These are phyloP conservation scores for Ammospiza nelsoni DNA, from an alignment of 2,113 vertebrate genomes.

Conservation along the genomic window DNA sequence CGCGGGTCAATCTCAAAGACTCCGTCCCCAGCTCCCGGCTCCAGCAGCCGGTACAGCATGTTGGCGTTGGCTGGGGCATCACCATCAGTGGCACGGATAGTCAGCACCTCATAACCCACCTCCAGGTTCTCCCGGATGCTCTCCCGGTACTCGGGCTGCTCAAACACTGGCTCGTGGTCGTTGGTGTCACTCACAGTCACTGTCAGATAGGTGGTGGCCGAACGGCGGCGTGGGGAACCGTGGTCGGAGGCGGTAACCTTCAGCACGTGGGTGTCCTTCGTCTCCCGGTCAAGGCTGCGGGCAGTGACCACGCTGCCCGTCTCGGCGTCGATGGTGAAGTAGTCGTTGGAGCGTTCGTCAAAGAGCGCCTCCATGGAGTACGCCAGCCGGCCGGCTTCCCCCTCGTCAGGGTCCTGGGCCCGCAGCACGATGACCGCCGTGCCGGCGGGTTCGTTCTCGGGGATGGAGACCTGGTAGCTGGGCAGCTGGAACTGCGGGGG, in stretches of 20 bases:
- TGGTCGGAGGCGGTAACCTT: constrained; percentile 88
- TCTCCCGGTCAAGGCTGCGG: constrained; percentile 89
- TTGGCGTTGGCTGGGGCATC: constrained; percentile 94
- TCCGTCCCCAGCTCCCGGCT: constrained; percentile 73
- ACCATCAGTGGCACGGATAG: constrained; percentile 90
- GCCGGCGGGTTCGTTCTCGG: constrained; percentile 90
- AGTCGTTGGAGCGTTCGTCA: constrained; percentile 89
- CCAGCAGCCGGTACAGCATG: constrained; percentile 92
- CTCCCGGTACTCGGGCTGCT: constrained; percentile 89
- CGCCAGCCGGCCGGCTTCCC: constrained; percentile 86
- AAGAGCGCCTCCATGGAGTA: constrained; percentile 94
- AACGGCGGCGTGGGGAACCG: constrained; percentile 81
- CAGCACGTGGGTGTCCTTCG: constrained; percentile 93
- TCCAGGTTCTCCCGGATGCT: constrained; percentile 92
- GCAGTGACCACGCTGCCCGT: constrained; percentile 85
- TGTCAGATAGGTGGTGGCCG: constrained; percentile 85
- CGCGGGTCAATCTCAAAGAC: constrained; percentile 90
- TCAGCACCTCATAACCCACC: constrained; percentile 93
- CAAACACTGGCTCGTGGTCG: constrained; percentile 90
- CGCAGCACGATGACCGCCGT: constrained; percentile 88
- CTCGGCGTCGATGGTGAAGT: constrained; percentile 85
- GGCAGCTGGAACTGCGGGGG: constrained; percentile 90
- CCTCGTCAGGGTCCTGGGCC: constrained; percentile 88
- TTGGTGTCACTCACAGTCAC: constrained; percentile 95
- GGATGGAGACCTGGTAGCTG: constrained; percentile 91